These are phyloP conservation scores for Lasiurus borealis DNA, from an alignment of 2,113 vertebrate species.

Conservation along the genomic window DNA sequence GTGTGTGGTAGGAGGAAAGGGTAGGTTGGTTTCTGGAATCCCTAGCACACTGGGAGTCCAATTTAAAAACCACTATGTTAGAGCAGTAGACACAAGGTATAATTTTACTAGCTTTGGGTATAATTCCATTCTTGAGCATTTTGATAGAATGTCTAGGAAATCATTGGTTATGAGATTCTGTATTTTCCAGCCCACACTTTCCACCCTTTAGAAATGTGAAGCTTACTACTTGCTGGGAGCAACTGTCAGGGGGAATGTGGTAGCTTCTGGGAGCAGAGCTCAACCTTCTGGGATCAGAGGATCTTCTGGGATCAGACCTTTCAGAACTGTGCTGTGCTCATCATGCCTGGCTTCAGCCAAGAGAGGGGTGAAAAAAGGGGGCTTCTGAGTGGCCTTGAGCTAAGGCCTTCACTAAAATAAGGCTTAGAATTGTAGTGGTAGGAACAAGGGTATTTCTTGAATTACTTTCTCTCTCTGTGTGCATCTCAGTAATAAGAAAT, in stretches of 20 bases:
- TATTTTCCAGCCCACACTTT: constrained; percentile 57
- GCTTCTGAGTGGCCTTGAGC: neutral
- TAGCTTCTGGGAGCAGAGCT: neutral
- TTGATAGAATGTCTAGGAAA: constrained; percentile 65
- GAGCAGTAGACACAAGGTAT: constrained; percentile 33
- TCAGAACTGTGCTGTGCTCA: neutral
- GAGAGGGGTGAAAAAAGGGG: neutral
- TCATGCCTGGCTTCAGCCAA: neutral
- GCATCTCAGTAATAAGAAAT: constrained; percentile 32
- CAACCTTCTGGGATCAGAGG: neutral
- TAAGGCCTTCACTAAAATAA: neutral
- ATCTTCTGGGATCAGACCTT: neutral
- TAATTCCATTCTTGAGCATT: constrained; percentile 59
- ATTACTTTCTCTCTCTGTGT: neutral
- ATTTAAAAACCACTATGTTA: constrained; percentile 51
- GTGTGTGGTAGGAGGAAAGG: neutral
- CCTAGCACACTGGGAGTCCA: neutral
- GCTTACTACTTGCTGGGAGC: neutral
- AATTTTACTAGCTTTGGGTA: constrained; percentile 56
- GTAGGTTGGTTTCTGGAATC: constrained; percentile 8
- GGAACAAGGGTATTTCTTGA: neutral
- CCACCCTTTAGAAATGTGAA: constrained; percentile 11
- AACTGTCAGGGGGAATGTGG: neutral
- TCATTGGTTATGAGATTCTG: constrained; percentile 51
- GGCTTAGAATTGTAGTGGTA: neutral